A percentile compares a stretch with the other conserved stretches of the same genome.
Evolutionary conservation across 2,113 vertebrate genomes (phyloP).

Genomic region (Laticauda laticaudata): DNA sequence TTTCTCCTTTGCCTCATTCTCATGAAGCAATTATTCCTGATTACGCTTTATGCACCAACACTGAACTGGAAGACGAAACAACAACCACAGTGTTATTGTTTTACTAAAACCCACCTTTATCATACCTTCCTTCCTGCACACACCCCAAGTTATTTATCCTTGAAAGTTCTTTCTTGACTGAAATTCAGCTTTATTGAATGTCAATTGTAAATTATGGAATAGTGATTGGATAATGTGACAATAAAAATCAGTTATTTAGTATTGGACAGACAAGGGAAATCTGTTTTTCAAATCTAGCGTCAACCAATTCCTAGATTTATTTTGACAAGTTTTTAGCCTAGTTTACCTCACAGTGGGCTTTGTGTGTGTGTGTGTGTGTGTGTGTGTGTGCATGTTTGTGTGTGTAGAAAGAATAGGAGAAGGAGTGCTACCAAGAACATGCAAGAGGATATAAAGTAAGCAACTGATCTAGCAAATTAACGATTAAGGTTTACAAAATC

Average conservation of each 20-base stretch:
- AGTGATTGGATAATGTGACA: neutral
- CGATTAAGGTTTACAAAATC: neutral
- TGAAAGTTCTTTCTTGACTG: neutral
- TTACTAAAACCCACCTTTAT: neutral
- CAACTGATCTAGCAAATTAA: neutral
- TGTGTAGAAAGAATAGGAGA: neutral
- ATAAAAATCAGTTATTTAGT: neutral
- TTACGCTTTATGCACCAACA: neutral
- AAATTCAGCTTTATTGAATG: neutral
- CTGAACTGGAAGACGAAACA: neutral
- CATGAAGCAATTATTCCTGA: neutral
- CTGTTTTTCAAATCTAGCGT: neutral
- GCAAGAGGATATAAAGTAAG: neutral
- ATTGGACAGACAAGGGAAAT: neutral
- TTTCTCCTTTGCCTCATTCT: neutral
- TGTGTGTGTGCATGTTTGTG: no score
- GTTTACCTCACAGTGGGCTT: neutral
- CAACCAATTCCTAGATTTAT: neutral
- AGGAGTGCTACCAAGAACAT: neutral
- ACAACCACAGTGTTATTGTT: neutral
- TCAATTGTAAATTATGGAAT: neutral
- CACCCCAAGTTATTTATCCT: neutral
- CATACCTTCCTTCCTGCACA: neutral
- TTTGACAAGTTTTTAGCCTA: neutral
- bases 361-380: no score